Conservation (phyloP, 2,797 vertebrate species). For the Heteromormyrus szaboi region DNA sequence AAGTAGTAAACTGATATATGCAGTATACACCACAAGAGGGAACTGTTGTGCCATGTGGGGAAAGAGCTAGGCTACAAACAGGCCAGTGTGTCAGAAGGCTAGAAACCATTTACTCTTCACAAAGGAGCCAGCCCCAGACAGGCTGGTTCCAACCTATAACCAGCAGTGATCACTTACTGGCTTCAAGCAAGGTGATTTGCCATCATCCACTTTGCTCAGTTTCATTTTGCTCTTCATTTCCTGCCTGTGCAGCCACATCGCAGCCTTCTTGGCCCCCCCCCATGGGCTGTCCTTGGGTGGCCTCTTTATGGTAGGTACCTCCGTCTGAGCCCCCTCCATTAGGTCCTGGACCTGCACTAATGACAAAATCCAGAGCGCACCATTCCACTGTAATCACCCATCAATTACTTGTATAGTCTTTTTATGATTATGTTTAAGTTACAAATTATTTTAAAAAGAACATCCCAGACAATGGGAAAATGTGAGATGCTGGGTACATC, state of each 20-base stretch:
- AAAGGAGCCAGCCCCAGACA: neutral
- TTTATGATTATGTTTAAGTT: neutral
- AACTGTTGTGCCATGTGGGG: constrained; percentile 46
- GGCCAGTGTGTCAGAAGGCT: constrained; percentile 25
- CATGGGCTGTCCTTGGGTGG: constrained; percentile 40
- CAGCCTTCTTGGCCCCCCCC: constrained; percentile 41
- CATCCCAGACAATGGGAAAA: neutral
- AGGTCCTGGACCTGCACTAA: constrained; percentile 45
- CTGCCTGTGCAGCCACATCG: constrained; percentile 38
- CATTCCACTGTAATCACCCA: neutral
- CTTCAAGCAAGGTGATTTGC: constrained; percentile 39
- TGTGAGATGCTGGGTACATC: neutral
- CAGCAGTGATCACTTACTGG: neutral
- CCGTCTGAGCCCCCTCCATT: constrained; percentile 33
- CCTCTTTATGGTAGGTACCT: constrained; percentile 42
- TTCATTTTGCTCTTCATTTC: constrained; percentile 51
- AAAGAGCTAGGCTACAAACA: constrained; percentile 27
- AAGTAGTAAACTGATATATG: neutral
- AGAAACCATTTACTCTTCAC: neutral
- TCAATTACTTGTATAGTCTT: neutral
- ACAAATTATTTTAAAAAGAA: neutral
- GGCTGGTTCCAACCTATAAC: neutral
- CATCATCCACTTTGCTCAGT: constrained; percentile 42
- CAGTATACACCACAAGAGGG: constrained; percentile 54
- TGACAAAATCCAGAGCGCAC: neutral